Evolutionary conservation across 2,888 invertebrate species (phyloP).

Genomic region (Elaeidobius kamerunicus): DNA sequence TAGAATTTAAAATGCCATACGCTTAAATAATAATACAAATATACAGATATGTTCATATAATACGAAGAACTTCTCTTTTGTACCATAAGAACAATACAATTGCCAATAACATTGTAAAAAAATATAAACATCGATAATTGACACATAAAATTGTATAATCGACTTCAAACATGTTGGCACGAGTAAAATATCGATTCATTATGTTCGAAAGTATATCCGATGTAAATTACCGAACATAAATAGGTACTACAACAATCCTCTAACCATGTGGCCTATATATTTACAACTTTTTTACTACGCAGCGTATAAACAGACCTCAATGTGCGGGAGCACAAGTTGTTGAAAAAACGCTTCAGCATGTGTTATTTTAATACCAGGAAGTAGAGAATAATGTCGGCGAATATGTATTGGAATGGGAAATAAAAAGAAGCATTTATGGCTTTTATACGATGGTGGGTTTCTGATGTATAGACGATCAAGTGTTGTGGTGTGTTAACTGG

Average conservation of each 20-base stretch:
- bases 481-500: too few species aligned
- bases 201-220: not conserved
- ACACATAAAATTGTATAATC: too few species aligned
- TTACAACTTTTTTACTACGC: slow-evolving; percentile 15
- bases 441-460: too few species aligned
- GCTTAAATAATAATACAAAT: too few species aligned
- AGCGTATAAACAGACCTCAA: slow-evolving; percentile 8
- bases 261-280: slow-evolving; percentile 11
- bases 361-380: slow-evolving; percentile 20
- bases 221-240: not conserved
- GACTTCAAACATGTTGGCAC: too few species aligned
- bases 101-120: too few species aligned
- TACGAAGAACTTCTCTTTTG: too few species aligned
- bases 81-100: too few species aligned
- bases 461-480: too few species aligned
- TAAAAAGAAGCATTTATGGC: not conserved
- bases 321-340: slow-evolving; percentile 15
- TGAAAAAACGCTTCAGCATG: slow-evolving; percentile 19
- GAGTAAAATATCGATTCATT: not conserved
- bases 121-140: too few species aligned
- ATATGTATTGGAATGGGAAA: slow-evolving; percentile 4
- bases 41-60: too few species aligned
- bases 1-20: too few species aligned
- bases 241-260: slow-evolving; percentile 4
- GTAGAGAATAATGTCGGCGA: slow-evolving; percentile 7